Conservation (phyloP, 2,888 invertebrate species). For the Meandrusa payeni region DNA sequence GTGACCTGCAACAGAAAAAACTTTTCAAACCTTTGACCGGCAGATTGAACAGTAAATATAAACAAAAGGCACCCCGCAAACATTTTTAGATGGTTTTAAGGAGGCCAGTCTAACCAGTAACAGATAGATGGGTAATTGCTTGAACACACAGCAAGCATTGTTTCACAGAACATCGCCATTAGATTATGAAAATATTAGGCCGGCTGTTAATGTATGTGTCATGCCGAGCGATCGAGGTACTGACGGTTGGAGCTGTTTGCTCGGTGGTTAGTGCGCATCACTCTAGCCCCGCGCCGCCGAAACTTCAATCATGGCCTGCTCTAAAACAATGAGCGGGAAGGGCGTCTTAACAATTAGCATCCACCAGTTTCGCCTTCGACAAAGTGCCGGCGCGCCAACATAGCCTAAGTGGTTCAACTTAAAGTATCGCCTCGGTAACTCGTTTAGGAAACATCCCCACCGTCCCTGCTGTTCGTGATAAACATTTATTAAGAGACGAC, state of each 20-base stretch:
- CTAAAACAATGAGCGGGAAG: constrained; percentile 79
- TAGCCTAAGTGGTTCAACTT: constrained; percentile 63
- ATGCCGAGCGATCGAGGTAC: constrained; percentile 64
- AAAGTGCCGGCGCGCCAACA: constrained; percentile 55
- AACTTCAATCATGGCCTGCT: constrained; percentile 78
- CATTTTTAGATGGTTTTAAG: constrained; percentile 75
- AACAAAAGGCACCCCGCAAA: constrained; percentile 59
- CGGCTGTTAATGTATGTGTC: constrained; percentile 78
- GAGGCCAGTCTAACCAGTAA: constrained; percentile 76
- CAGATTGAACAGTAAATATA: constrained; percentile 38
- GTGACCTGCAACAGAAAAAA: constrained; percentile 83
- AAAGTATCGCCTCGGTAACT: constrained; percentile 49
- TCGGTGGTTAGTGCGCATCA: constrained; percentile 69
- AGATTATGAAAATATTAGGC: constrained; percentile 81
- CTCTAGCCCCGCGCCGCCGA: constrained; percentile 60
- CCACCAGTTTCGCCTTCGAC: constrained; percentile 70
- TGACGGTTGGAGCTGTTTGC: constrained; percentile 62
- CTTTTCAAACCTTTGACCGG: constrained; percentile 41
- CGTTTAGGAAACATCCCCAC: constrained; percentile 49
- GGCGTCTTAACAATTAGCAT: constrained; percentile 76
- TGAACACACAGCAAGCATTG: constrained; percentile 72
- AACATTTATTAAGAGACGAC: constrained; percentile 50
- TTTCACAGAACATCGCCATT: constrained; percentile 81
- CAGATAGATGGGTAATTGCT: constrained; percentile 74
- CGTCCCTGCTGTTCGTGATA: constrained; percentile 39